These are phyloP conservation scores for Conopomorpha cramerella DNA, from an alignment of 1,140 invertebrate species.

Conservation along the genomic window DNA sequence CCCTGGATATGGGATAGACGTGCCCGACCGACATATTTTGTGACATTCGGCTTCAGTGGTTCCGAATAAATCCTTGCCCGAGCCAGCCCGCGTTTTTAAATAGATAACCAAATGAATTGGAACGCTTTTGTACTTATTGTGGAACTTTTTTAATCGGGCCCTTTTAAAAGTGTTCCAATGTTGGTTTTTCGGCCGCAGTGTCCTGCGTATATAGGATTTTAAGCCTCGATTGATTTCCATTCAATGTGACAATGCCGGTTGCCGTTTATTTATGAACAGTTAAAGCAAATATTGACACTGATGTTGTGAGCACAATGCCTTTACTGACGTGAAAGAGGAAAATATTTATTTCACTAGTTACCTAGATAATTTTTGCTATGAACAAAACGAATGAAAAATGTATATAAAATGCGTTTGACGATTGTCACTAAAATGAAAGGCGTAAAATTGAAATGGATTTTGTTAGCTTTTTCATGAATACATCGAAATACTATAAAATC, in stretches of 20 bases:
- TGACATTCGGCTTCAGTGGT: constrained; percentile 51
- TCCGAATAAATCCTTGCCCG: constrained; percentile 41
- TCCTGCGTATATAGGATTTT: not conserved
- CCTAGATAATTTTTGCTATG: too few species aligned
- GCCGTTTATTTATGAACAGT: not conserved
- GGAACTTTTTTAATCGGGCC: constrained; percentile 3
- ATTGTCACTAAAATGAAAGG: too few species aligned
- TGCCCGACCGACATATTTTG: constrained; percentile 36
- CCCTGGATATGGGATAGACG: constrained; percentile 27
- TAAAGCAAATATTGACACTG: too few species aligned
- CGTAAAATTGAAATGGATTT: too few species aligned
- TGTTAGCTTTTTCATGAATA: too few species aligned
- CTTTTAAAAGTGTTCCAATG: not conserved
- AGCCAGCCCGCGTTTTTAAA: constrained; percentile 50
- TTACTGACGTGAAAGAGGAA: too few species aligned
- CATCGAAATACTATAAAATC: too few species aligned
- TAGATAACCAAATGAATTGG: constrained; percentile 57
- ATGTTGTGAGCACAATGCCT: not conserved
- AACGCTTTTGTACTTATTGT: constrained; percentile 31
- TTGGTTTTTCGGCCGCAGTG: not conserved
- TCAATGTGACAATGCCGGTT: not conserved
- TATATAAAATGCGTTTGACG: too few species aligned
- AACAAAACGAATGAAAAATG: too few species aligned
- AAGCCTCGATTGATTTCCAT: not conserved
- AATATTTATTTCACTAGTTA: too few species aligned